Conservation (phyloP, 1,140 invertebrate genomes). For the Drosophila gunungcola region DNA sequence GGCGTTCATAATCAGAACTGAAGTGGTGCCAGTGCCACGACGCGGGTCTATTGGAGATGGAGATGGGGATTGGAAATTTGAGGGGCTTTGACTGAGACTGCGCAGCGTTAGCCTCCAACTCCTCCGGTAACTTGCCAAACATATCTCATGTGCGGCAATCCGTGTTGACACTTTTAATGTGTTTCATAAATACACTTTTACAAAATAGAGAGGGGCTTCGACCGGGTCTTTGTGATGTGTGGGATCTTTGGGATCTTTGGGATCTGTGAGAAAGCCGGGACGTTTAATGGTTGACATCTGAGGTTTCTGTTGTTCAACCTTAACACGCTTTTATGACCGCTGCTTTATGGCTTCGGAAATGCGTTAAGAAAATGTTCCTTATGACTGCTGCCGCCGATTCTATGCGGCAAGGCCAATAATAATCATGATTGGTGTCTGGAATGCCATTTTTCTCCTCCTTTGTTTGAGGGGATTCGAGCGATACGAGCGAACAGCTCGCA, state of each 20-base stretch:
- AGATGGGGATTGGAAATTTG: not conserved
- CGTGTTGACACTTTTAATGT: conserved; percentile 82
- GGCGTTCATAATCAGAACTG: conserved; percentile 79
- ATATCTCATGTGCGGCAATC: conserved; percentile 75
- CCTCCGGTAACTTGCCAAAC: conserved; percentile 44
- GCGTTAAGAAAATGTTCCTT: conserved; percentile 48
- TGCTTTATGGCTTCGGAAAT: conserved; percentile 71
- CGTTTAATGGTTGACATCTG: conserved; percentile 74
- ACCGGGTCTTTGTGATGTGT: conserved; percentile 5
- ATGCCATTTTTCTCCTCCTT: conserved; percentile 49
- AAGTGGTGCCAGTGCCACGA: conserved; percentile 54
- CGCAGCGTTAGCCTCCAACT: too few species aligned
- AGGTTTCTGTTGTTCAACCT: conserved; percentile 62
- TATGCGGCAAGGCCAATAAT: conserved; percentile 66
- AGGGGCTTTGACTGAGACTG: conserved; percentile 13
- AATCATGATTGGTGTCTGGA: conserved; percentile 77
- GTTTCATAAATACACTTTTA: conserved; percentile 80
- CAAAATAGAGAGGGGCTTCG: conserved; percentile 59
- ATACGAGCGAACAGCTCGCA: conserved; percentile 16
- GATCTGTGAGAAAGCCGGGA: not conserved
- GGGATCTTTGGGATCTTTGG: not conserved
- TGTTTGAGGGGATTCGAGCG: conserved; percentile 18
- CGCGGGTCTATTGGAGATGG: conserved; percentile 3
- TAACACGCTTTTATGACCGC: conserved; percentile 74
- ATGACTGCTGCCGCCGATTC: conserved; percentile 35